These are phyloP conservation scores for Arizona elegans DNA, from an alignment of 2,113 vertebrate genomes.

Conservation along the genomic window DNA sequence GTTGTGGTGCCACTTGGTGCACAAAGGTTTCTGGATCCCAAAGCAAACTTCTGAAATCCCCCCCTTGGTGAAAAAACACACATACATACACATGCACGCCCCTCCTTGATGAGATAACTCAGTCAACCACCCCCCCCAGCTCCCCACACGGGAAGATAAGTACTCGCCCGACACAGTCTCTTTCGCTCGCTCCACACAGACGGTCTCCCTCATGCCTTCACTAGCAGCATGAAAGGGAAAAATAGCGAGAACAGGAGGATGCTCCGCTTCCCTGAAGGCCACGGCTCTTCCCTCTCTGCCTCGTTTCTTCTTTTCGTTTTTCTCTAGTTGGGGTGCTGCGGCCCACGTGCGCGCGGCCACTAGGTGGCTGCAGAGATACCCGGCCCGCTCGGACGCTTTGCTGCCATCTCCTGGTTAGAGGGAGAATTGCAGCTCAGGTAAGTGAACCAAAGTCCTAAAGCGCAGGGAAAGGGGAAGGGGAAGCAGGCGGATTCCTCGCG, in stretches of 20 bases:
- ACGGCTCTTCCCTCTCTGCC: neutral
- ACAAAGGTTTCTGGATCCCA: neutral
- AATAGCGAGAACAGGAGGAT: neutral
- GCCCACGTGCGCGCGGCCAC: neutral
- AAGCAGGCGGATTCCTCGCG: neutral
- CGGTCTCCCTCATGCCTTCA: neutral
- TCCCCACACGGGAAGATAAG: neutral
- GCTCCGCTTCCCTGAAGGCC: neutral
- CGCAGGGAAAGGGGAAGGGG: neutral
- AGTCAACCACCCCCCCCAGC: neutral
- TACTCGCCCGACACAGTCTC: neutral
- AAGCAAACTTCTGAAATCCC: neutral
- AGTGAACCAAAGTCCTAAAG: neutral
- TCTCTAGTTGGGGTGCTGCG: neutral
- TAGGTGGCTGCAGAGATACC: neutral
- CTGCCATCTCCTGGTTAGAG: neutral
- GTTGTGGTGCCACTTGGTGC: neutral
- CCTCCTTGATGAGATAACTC: neutral
- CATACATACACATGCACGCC: neutral
- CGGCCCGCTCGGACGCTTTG: neutral
- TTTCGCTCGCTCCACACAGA: too few relatives aligned
- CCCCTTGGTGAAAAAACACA: neutral
- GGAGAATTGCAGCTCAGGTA: neutral
- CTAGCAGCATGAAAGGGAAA: neutral
- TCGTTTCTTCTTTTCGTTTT: neutral